A percentile compares a stretch with the other conserved stretches of the same genome.
Evolutionary conservation across 2,888 invertebrate genomes (phyloP).

Genomic region (Digitonthophagus gazella): DNA sequence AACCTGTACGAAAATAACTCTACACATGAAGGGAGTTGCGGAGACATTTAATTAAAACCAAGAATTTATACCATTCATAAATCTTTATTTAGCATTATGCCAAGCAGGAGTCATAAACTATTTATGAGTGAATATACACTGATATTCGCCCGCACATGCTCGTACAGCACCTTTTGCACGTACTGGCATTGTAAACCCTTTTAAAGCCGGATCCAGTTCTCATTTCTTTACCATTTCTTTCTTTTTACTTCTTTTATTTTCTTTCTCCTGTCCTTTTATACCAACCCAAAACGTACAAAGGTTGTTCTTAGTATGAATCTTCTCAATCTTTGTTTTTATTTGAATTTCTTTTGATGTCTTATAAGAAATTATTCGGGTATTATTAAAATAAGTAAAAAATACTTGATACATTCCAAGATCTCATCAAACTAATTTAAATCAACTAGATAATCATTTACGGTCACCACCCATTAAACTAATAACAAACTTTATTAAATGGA

Average conservation of each 20-base stretch:
- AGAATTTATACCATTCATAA: constrained; percentile 32
- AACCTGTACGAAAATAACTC: constrained; percentile 10
- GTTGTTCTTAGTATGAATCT: no score
- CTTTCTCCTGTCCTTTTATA: background rate
- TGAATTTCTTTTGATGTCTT: no score
- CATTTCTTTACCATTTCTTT: constrained; percentile 8
- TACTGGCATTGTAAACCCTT: constrained; percentile 14
- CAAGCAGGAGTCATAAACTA: constrained; percentile 34
- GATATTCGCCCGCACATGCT: constrained; percentile 16
- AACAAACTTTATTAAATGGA: no score
- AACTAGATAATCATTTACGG: no score
- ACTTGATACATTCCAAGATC: no score
- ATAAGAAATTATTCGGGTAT: no score
- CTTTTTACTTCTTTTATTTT: constrained; percentile 4
- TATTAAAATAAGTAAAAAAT: no score
- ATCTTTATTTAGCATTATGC: constrained; percentile 33
- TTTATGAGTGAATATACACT: constrained; percentile 31
- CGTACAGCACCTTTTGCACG: constrained; percentile 11
- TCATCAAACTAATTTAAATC: no score
- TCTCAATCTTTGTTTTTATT: no score
- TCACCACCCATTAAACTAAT: no score
- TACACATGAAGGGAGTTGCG: constrained; percentile 15
- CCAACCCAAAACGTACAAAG: constrained; percentile 5
- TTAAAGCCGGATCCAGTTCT: constrained; percentile 4
- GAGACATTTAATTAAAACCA: constrained; percentile 29